phyloP scores from a whole-genome alignment of 2,113 vertebrate species.

The Puntigrus tetrazona region DNA sequence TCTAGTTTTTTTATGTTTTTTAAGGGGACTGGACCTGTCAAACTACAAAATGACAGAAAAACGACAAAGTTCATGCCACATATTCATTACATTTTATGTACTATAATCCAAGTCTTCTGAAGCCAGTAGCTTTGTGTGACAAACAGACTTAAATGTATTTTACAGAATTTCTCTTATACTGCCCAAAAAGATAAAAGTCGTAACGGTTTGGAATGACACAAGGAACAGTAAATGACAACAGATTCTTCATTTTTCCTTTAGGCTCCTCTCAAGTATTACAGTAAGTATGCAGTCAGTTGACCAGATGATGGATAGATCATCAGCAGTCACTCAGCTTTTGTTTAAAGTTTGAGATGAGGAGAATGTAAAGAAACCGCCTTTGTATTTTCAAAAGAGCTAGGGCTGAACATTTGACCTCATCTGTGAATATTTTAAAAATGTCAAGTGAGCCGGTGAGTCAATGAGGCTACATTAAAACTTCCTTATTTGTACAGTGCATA shows the following conservation, averaged over 20 bases:
- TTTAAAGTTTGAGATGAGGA: background rate
- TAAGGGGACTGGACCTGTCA: background rate
- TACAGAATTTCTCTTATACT: background rate
- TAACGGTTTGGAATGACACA: background rate
- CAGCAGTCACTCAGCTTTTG: background rate
- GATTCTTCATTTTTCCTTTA: background rate
- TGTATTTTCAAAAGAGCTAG: background rate
- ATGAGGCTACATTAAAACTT: background rate
- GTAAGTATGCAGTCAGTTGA: background rate
- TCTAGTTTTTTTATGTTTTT: background rate
- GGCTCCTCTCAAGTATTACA: background rate
- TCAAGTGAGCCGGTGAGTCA: constrained; percentile 6
- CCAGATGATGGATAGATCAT: constrained; percentile 11
- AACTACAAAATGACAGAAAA: background rate
- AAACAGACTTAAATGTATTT: background rate
- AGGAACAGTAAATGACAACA: background rate
- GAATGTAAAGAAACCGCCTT: background rate
- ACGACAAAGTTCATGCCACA: background rate
- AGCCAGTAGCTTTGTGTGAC: background rate
- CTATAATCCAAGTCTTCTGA: background rate
- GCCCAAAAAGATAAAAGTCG: background rate
- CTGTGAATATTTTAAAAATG: background rate
- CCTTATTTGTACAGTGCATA: constrained; percentile 12
- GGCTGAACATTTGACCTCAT: background rate
- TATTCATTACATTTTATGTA: background rate